A percentile compares a stretch with the other conserved stretches of the same genome.
Evolutionary conservation across 2,888 invertebrate genomes (phyloP).

Genomic region (Patella ulyssiponensis): DNA sequence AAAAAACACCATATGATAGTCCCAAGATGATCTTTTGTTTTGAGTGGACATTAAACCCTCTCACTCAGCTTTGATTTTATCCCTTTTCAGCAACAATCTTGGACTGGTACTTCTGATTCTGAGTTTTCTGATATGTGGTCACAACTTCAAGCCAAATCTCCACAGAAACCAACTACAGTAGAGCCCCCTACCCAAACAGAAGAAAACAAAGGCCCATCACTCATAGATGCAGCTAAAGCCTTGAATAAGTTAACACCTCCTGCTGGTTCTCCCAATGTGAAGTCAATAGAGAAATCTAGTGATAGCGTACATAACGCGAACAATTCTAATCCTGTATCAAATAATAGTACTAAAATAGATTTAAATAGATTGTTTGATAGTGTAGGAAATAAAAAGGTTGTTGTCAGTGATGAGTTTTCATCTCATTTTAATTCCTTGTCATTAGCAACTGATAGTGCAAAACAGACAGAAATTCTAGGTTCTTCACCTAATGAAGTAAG

Average conservation of each 20-base stretch:
- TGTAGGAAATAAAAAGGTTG: conserved; percentile 29
- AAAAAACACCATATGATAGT: no score
- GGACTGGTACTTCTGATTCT: conserved; percentile 30
- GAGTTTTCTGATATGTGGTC: conserved; percentile 66
- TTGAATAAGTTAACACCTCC: conserved; percentile 46
- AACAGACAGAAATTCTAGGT: conserved; percentile 12
- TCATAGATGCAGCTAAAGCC: conserved; percentile 26
- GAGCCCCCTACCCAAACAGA: background rate
- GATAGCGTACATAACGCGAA: conserved; percentile 21
- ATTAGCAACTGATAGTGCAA: conserved; percentile 26
- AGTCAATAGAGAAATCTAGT: background rate
- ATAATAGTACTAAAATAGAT: conserved; percentile 40
- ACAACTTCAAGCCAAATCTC: conserved; percentile 43
- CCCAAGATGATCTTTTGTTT: no score
- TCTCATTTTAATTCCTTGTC: conserved; percentile 50
- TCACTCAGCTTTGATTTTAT: background rate
- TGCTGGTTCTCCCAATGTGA: conserved; percentile 11
- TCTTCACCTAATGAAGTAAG: no score
- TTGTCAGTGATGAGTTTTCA: conserved; percentile 45
- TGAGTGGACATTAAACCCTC: no score
- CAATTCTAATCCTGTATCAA: conserved; percentile 11
- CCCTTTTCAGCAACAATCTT: background rate
- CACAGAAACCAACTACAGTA: background rate
- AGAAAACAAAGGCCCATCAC: conserved; percentile 33
- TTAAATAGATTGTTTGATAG: conserved; percentile 41